A percentile compares a stretch with the other conserved stretches of the same genome.
Conservation (phyloP, 2,888 invertebrate genomes). For the Drosophila glabriapex region DNA sequence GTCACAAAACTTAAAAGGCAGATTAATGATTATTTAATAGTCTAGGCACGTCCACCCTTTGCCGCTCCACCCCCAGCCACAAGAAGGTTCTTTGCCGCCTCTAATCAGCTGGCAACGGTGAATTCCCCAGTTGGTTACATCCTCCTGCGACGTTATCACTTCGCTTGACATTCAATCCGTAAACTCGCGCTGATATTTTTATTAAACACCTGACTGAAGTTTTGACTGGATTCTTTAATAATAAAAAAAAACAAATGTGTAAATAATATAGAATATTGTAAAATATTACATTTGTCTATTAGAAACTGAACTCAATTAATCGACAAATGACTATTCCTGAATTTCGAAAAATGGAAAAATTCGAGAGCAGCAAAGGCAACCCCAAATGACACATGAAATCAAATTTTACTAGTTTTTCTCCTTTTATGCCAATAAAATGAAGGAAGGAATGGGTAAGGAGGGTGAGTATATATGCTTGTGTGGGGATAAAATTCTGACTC, state of each 20-base stretch:
- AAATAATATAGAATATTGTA: background rate
- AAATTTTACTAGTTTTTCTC: conserved; percentile 31
- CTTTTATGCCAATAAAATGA: conserved; percentile 13
- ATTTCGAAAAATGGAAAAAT: background rate
- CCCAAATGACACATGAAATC: conserved; percentile 29
- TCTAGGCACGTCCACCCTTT: background rate
- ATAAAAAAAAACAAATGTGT: background rate
- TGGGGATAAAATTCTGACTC: background rate
- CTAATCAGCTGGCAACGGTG: background rate
- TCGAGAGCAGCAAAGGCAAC: conserved; percentile 3
- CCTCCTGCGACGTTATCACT: background rate
- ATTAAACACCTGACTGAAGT: background rate
- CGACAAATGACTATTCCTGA: background rate
- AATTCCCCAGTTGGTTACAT: background rate
- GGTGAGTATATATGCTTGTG: background rate
- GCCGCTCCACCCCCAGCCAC: background rate
- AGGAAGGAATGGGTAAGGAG: background rate
- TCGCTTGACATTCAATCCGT: background rate
- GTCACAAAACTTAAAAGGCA: background rate
- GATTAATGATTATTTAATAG: background rate
- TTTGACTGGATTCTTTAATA: background rate
- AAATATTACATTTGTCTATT: background rate
- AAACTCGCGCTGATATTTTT: background rate
- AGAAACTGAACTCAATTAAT: background rate
- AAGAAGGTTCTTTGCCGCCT: background rate